These are phyloP conservation scores for Rhinatrema bivittatum DNA, from an alignment of 2,797 vertebrate species.

Conservation along the genomic window DNA sequence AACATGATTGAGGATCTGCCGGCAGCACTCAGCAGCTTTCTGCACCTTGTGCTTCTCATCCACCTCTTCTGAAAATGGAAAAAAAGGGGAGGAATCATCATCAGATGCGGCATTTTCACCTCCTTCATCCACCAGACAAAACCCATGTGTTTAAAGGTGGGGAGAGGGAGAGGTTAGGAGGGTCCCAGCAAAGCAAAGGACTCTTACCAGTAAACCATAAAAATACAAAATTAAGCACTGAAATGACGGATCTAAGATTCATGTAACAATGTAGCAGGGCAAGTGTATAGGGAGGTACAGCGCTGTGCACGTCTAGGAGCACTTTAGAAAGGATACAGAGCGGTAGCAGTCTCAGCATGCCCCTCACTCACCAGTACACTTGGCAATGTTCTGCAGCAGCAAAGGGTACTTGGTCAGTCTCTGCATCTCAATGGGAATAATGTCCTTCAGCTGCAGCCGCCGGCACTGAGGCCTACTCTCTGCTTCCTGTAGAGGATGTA, in stretches of 20 bases:
- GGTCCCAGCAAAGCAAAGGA: too few species aligned
- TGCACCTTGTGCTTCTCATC: conserved; percentile 63
- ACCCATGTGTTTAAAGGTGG: too few species aligned
- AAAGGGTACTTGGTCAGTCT: conserved; percentile 85
- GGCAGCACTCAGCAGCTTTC: conserved; percentile 76
- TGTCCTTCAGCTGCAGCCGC: conserved; percentile 86
- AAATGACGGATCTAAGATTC: too few species aligned
- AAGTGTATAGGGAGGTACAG: too few species aligned
- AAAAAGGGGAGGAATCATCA: not conserved
- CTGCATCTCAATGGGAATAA: conserved; percentile 89
- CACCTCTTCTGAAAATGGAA: conserved; percentile 49
- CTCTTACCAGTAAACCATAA: too few species aligned
- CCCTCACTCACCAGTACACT: conserved; percentile 79
- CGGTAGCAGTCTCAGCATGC: too few species aligned
- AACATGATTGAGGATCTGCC: conserved; percentile 84
- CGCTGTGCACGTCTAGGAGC: too few species aligned
- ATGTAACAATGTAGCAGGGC: too few species aligned
- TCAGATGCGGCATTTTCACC: not conserved
- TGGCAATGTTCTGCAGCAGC: conserved; percentile 82
- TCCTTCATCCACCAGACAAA: not conserved
- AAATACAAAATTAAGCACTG: too few species aligned
- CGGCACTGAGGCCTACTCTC: conserved; percentile 81
- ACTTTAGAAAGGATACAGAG: too few species aligned
- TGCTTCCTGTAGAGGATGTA: conserved; percentile 61
- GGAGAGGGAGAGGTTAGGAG: too few species aligned